Conservation (phyloP, 1,140 invertebrate genomes). For the Ceratitis capitata region DNA sequence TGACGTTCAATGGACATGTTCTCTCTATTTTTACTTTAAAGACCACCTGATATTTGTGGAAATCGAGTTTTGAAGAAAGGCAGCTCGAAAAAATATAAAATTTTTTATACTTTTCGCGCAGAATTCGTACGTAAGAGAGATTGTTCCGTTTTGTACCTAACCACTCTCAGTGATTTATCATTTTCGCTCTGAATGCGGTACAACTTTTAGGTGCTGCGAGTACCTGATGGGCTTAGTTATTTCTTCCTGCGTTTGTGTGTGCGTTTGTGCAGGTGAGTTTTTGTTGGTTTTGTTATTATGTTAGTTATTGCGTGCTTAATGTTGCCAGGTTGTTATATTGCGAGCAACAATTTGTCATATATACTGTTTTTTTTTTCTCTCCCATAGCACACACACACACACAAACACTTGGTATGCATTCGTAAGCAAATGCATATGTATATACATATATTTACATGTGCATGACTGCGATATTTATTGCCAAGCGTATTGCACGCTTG, state of each 20-base stretch:
- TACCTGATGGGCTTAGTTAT: neutral
- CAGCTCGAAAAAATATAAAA: no score
- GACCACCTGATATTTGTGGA: no score
- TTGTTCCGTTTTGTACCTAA: no score
- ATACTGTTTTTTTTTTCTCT: neutral
- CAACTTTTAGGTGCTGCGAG: neutral
- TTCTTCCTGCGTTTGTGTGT: neutral
- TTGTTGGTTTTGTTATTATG: neutral
- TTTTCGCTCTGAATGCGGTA: neutral
- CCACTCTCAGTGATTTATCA: slow-evolving; percentile 10
- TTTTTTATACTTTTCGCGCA: no score
- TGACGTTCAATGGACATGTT: no score
- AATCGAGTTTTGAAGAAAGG: no score
- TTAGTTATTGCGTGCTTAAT: neutral
- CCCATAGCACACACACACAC: neutral
- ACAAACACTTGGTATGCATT: neutral
- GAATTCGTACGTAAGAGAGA: no score
- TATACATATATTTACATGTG: neutral
- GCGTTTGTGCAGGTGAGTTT: no score
- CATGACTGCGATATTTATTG: neutral
- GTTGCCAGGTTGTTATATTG: neutral
- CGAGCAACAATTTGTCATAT: slow-evolving; percentile 6
- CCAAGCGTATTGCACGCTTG: neutral
- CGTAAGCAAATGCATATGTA: neutral
- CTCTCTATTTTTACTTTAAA: no score